Conservation (phyloP, 1,140 invertebrate genomes). For the Acromyrmex heyeri region DNA sequence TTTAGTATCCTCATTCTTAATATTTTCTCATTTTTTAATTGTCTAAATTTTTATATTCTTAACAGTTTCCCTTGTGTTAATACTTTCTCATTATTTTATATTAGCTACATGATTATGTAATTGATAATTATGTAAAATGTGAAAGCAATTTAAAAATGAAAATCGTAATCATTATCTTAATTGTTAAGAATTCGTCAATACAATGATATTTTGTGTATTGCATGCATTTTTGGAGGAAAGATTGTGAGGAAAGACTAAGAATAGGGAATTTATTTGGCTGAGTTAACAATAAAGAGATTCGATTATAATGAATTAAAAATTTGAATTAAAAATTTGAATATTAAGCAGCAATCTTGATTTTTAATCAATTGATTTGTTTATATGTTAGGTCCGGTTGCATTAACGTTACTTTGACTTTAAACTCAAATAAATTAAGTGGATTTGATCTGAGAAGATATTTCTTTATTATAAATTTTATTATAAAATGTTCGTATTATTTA, state of each 20-base stretch:
- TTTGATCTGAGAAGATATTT: neutral
- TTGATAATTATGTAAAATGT: neutral
- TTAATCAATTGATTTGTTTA: neutral
- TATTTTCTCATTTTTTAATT: slow-evolving; percentile 1
- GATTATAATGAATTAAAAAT: neutral
- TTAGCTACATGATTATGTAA: neutral
- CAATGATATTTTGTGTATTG: neutral
- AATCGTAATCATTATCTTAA: neutral
- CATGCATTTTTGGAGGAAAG: neutral
- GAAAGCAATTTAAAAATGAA: neutral
- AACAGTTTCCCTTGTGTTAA: neutral
- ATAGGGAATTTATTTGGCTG: neutral
- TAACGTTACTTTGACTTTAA: no score
- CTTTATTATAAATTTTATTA: neutral
- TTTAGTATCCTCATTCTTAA: neutral
- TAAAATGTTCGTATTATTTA: neutral
- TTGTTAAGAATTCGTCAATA: neutral
- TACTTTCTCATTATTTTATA: neutral
- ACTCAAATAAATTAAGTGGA: neutral
- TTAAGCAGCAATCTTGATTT: neutral
- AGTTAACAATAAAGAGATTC: neutral
- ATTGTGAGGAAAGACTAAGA: neutral
- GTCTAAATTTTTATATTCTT: neutral
- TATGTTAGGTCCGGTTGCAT: neutral
- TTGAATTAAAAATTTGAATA: neutral